Evolutionary conservation across 2,888 invertebrate species (phyloP).

Genomic region (Onthophagus sagittarius): DNA sequence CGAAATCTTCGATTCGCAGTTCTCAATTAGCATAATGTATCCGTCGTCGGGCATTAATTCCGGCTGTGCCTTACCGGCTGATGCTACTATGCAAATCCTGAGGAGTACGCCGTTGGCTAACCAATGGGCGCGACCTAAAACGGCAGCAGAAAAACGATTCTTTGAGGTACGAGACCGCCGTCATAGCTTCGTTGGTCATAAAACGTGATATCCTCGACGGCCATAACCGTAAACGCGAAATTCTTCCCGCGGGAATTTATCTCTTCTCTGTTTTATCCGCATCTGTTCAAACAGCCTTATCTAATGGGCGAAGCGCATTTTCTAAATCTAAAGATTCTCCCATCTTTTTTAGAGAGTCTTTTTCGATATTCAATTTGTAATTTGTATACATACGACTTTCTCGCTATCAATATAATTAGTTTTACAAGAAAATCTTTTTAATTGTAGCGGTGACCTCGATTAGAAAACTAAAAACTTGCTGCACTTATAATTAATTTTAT

Average conservation of each 20-base stretch:
- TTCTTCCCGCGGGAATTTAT: not conserved
- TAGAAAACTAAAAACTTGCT: not conserved
- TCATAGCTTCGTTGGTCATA: not conserved
- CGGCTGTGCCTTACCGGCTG: not conserved
- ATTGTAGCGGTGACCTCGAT: not conserved
- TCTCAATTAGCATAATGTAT: not conserved
- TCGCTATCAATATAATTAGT: not conserved
- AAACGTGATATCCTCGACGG: not conserved
- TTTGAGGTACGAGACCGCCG: not conserved
- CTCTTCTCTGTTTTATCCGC: not conserved
- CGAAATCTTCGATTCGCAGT: not conserved
- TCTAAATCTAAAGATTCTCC: not conserved
- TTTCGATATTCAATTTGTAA: not conserved
- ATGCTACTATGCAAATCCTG: not conserved
- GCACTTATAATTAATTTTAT: not conserved
- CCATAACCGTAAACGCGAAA: not conserved
- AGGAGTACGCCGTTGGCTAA: not conserved
- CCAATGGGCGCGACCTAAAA: not conserved
- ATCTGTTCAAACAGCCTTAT: not conserved
- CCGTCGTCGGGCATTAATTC: not conserved
- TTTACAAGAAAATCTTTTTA: not conserved
- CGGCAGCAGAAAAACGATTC: not conserved
- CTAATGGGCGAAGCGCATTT: not conserved
- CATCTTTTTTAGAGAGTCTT: not conserved
- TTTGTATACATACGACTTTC: not conserved